phyloP scores from a whole-genome alignment of 2,797 vertebrate species.

The Micropoecilia bifurca region DNA sequence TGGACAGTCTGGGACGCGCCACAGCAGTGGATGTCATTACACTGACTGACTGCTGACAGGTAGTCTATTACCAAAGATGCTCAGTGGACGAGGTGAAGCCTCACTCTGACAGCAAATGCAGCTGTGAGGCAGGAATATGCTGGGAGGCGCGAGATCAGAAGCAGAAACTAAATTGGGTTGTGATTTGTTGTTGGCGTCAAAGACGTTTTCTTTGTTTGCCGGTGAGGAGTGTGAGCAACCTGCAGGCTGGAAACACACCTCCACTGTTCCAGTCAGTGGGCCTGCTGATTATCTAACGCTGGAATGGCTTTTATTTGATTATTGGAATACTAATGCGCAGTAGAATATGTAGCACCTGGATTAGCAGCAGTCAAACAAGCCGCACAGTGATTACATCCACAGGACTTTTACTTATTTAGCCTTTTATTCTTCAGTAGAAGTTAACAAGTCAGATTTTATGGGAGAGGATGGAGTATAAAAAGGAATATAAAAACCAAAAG shows the following conservation, averaged over 20 bases:
- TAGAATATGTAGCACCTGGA: background rate
- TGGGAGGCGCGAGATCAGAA: constrained; percentile 46
- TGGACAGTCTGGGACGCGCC: constrained; percentile 48
- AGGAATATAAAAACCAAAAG: background rate
- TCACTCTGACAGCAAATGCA: constrained; percentile 60
- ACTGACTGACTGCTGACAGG: constrained; percentile 74
- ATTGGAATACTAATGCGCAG: background rate
- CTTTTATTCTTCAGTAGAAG: background rate
- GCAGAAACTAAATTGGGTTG: constrained; percentile 45
- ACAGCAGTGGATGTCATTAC: constrained; percentile 66
- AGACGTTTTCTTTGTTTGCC: constrained; percentile 41
- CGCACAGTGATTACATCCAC: background rate
- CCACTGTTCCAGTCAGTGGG: constrained; percentile 11
- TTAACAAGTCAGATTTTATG: background rate
- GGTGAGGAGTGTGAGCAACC: constrained; percentile 11
- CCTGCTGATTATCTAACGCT: background rate
- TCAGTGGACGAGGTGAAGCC: constrained; percentile 43
- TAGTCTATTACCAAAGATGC: constrained; percentile 71
- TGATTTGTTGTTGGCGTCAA: constrained; percentile 48
- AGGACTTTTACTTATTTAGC: background rate
- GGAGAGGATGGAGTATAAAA: background rate
- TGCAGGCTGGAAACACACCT: constrained; percentile 11
- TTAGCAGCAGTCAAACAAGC: background rate
- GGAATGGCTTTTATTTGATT: background rate
- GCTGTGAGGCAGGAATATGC: constrained; percentile 26